Evolutionary conservation across 2,113 vertebrate species (phyloP), one percentile per base, ranked within the genome.

Genomic region (Misgurnus anguillicaudatus): DNA sequence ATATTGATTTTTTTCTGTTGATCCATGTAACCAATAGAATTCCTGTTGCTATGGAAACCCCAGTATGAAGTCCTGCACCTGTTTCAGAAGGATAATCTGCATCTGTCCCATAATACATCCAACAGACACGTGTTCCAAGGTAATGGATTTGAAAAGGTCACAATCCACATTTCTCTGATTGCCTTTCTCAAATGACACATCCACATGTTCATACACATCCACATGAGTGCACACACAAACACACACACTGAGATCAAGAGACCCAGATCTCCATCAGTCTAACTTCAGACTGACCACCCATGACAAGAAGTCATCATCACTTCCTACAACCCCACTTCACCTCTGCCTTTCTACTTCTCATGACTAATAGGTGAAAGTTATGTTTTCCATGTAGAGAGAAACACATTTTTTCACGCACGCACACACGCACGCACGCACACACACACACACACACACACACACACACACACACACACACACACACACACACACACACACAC

Each of bases 31-130:
- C 38, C 10, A 42, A 21, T 72, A 9, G 3, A 19, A 58, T 72
- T 57, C 53, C 2, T 58, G 41, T 67, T 24, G 51, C 69, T 39
- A 17, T 57, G 36, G n/a, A 21, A 72, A 58, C 36, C 10, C n/a
- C 38, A 4, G 36, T 36, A 71, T 39, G 47, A 4, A n/a, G 53
- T 19, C 36, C 48, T 72, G 70, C 38, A 72, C 1, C 69, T 57
- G 53, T 57, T 57, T 17, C 17, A 57, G 53, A 57, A 14, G 17
- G 53, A 57, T 57, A 67, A 47, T 47, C 41, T 72, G 38, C 48
- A 71, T 71, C 24, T 55, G 48, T 55, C 48, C 14, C 68, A 70
- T 70, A 55, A 70, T 55, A 55, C 47, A 55, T 55, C 68, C 17
- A 16, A 55, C 68, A 55, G 48, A 1, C 8, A 6, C 38, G 47